Conservation (phyloP, 2,797 vertebrate species). For the Pseudopleuronectes americanus region DNA sequence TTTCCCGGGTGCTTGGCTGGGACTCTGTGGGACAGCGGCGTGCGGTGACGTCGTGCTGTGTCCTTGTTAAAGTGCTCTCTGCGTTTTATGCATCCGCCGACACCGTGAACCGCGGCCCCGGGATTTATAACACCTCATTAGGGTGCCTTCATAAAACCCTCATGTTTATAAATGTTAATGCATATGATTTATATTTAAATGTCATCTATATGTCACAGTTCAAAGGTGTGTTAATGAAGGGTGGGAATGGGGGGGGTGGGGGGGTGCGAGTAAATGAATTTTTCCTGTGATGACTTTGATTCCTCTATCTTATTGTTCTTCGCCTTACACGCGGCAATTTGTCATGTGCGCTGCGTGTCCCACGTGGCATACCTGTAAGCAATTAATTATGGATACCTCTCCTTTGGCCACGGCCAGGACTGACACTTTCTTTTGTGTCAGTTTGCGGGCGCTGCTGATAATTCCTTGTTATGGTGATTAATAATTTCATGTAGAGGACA, state of each 20-base stretch:
- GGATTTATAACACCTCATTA: constrained; percentile 76
- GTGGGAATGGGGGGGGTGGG: neutral
- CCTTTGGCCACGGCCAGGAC: constrained; percentile 52
- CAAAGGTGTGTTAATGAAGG: constrained; percentile 68
- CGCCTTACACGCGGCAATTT: constrained; percentile 45
- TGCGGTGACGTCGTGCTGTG: constrained; percentile 29
- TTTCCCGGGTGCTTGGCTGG: constrained; percentile 9
- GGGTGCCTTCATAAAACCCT: constrained; percentile 65
- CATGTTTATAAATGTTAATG: constrained; percentile 78
- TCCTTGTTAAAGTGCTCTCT: constrained; percentile 70
- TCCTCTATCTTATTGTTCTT: constrained; percentile 56
- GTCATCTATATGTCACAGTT: constrained; percentile 67
- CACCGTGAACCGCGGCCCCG: constrained; percentile 54
- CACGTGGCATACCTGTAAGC: constrained; percentile 51
- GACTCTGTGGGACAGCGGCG: constrained; percentile 34
- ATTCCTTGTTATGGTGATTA: constrained; percentile 64
- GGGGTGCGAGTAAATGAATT: constrained; percentile 28
- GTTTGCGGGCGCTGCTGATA: constrained; percentile 43
- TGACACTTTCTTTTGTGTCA: constrained; percentile 47
- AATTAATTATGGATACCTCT: constrained; percentile 67
- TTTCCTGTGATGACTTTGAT: constrained; percentile 42
- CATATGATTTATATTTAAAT: constrained; percentile 73
- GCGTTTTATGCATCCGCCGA: constrained; percentile 56
- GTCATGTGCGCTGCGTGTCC: constrained; percentile 56
- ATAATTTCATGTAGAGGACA: constrained; percentile 46